Percentiles rank a stretch among this genome's conserved stretches.
phyloP scores from a whole-genome alignment of 2,797 vertebrate species.

The Allobates femoralis region DNA sequence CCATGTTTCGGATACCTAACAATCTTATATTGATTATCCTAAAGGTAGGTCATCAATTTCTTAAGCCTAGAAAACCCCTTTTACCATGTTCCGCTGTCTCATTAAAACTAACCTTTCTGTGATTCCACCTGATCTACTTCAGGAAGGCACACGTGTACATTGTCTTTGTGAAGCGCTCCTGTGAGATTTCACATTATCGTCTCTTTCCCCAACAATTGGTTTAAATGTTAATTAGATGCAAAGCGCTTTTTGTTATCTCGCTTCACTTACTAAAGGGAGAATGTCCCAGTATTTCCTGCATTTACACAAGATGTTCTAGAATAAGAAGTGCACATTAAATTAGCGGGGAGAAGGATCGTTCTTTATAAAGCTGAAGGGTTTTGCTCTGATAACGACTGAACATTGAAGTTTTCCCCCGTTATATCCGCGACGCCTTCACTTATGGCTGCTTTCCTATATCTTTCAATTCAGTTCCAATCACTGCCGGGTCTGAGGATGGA shows the following conservation, averaged over 20 bases:
- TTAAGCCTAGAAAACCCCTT: neutral
- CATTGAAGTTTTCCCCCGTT: no score
- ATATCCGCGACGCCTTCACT: no score
- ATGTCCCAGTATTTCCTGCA: neutral
- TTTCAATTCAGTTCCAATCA: no score
- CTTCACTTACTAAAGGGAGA: constrained; percentile 2
- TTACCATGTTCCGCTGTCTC: neutral
- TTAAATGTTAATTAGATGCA: constrained; percentile 49
- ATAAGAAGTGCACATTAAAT: neutral
- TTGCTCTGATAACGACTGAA: neutral
- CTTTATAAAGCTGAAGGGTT: neutral
- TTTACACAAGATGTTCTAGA: neutral
- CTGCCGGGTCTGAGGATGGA: no score
- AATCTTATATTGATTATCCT: no score
- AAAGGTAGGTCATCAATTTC: no score
- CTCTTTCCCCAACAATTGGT: neutral
- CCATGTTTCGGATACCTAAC: no score
- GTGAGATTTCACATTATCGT: constrained; percentile 9
- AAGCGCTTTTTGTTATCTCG: neutral
- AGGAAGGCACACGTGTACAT: neutral
- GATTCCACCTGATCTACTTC: neutral
- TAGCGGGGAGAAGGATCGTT: neutral
- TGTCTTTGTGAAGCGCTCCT: constrained; percentile 28
- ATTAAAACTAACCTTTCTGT: neutral
- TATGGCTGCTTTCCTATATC: no score